Conservation (phyloP, 2,797 vertebrate species). For the Sebastes itinus region DNA sequence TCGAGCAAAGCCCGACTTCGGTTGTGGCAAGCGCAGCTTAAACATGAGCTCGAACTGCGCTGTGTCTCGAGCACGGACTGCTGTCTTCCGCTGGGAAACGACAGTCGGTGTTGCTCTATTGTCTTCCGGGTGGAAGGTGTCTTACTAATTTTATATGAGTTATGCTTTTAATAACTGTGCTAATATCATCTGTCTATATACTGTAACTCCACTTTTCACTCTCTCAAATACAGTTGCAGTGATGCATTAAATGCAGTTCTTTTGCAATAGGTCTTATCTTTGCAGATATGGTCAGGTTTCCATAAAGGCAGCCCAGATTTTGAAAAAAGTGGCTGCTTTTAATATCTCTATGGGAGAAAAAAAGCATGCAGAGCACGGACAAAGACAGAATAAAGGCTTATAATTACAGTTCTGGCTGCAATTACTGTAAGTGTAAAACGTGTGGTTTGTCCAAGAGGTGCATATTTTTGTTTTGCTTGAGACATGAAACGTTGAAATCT, state of each 20-base stretch:
- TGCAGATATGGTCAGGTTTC: background rate
- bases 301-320: background rate
- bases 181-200: background rate
- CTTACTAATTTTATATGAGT: no score
- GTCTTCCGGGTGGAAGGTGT: no score
- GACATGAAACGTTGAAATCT: background rate
- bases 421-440: background rate
- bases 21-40: no score
- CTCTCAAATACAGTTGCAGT: background rate
- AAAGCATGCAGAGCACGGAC: background rate
- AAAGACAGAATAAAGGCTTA: constrained; percentile 11
- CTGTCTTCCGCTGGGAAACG: no score
- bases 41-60: no score
- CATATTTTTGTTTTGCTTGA: constrained; percentile 1
- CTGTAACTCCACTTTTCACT: background rate
- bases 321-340: background rate
- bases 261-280: background rate
- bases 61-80: no score
- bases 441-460: background rate
- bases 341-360: background rate
- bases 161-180: background rate
- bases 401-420: constrained; percentile 19
- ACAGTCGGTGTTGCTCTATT: no score
- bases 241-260: background rate
- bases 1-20: no score